These are phyloP conservation scores for Synergus umbraculus DNA, from an alignment of 2,888 invertebrate genomes.

Conservation along the genomic window DNA sequence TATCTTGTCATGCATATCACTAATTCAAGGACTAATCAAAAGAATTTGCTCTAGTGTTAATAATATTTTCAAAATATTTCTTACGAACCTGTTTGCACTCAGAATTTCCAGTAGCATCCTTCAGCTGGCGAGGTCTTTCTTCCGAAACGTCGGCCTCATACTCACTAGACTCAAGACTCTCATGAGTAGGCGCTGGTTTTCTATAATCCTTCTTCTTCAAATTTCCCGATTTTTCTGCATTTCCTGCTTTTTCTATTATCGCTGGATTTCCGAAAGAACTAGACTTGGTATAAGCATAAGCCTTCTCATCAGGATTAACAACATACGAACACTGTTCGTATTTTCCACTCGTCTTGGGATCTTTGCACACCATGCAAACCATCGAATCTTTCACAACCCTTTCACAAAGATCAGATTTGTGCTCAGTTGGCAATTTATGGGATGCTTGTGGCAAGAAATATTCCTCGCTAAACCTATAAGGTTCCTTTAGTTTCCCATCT, in stretches of 20 bases:
- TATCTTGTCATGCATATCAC: too few species aligned
- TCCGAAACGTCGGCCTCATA: conserved; percentile 42
- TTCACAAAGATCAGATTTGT: conserved; percentile 82
- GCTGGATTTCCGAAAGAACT: conserved; percentile 56
- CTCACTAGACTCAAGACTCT: conserved; percentile 39
- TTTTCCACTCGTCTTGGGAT: conserved; percentile 86
- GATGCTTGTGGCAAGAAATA: conserved; percentile 67
- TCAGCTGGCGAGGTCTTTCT: neutral
- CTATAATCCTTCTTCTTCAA: neutral
- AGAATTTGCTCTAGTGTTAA: too few species aligned
- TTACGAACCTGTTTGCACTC: conserved; percentile 29
- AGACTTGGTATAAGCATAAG: conserved; percentile 63
- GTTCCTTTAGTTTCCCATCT: conserved; percentile 74
- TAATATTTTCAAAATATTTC: too few species aligned
- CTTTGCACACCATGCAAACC: conserved; percentile 87
- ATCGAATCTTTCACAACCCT: conserved; percentile 83
- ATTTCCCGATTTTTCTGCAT: conserved; percentile 42
- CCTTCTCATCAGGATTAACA: conserved; percentile 84
- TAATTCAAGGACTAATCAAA: too few species aligned
- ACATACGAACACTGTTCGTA: conserved; percentile 91
- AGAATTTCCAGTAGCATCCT: conserved; percentile 3
- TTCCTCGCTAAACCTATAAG: conserved; percentile 74
- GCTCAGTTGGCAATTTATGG: conserved; percentile 80
- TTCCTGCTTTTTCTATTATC: neutral
- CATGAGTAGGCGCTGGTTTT: conserved; percentile 27